Evolutionary conservation across 1,140 invertebrate genomes (phyloP), one percentile per base, ranked within the genome.

Genomic region (Calycopis cecrops): DNA sequence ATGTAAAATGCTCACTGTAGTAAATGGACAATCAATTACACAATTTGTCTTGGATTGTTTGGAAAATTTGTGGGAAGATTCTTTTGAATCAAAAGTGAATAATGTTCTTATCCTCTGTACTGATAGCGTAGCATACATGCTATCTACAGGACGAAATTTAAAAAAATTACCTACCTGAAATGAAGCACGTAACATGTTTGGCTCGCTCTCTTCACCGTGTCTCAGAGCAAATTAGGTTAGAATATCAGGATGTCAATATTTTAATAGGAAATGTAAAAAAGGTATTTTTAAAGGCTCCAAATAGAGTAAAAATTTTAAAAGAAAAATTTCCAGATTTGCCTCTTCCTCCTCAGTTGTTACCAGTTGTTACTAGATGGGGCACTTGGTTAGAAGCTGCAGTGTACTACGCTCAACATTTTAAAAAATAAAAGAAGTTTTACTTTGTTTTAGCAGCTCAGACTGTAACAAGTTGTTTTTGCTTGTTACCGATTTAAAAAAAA

Each of bases 91-190:
- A 18, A 48, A 48, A 48, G 17, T 48, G 10, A 10, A 48, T 21
- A 28, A 48, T 28, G 47, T 48, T 11, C n/a, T 48, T 28, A 12
- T 48, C 10, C 7, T 48, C 21, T 48, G 47, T 28, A 48, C 47
- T 28, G 9, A 28, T 28, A 48, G 47, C 28, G 47, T 28, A 28
- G 47, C 47, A 16, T 44, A 44, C 16, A 44, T 44, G 42, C 9
- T 44, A 9, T 12, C 3, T 3, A 14, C 42, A 3, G 42, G 42
- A 17, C 7, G 12, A 16, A 4, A 14, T 11, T 44, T 44, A 44
- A 14, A 44, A 18, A 2, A 14, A 8, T 4, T 1, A 2, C 16
- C 16, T 21, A 12, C 16, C n/a, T n/a, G n/a, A 18, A 48, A 48
- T 48, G 16, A 16, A 16, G n/a, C 14, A 18, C n/a, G 9, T 48